Evolutionary conservation across 2,113 vertebrate species (phyloP), one percentile per base, ranked within the genome.

Genomic region (Seriola dumerili): DNA sequence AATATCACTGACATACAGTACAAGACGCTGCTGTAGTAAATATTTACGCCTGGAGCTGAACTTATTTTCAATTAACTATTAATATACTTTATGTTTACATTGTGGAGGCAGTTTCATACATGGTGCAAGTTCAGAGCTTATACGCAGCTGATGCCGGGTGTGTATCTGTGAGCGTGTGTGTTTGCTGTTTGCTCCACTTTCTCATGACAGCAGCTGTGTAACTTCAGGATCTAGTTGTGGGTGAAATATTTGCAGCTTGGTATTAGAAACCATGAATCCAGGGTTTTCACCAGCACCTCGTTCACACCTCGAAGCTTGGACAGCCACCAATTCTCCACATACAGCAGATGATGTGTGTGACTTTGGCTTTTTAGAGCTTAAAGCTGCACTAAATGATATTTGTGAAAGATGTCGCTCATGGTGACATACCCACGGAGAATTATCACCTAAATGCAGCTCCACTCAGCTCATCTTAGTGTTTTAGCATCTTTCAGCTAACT

Each of bases 61-160:
- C 54, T 64, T 87, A 76, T 80, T 90, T 83, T 62, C 57, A 63
- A 21, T 71, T 29, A 19, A 54, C 63, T 72, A 70, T 79, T 64
- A 74, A 89, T 84, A 25, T 61, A 76, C 48, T 78, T 80, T 61
- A 54, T 8, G 29, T 42, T 42, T 42, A 42, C 40, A 68, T 72
- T 70, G 42, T 84, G 72, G 68, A 74, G n/a, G 55, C 42, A 42
- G 32, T 16, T 64, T 85, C 21, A 52, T 68, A 74, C 62, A 64
- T 25, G 4, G 52, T 80, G 62, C 71, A 76, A 69, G 61, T 71
- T 76, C 34, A 63, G 62, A 76, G 77, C 82, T 90, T 81, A 83
- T 88, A 46, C 68, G 77, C 87, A 89, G 89, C 83, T 87, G 90
- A 88, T 88, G 68, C 25, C 2, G 6, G 16, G 48, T 57, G 63